A percentile compares a stretch with the other conserved stretches of the same genome.
These are phyloP conservation scores for Gymnoscopelus microlampas DNA, from an alignment of 2,797 vertebrate genomes.

Conservation along the genomic window DNA sequence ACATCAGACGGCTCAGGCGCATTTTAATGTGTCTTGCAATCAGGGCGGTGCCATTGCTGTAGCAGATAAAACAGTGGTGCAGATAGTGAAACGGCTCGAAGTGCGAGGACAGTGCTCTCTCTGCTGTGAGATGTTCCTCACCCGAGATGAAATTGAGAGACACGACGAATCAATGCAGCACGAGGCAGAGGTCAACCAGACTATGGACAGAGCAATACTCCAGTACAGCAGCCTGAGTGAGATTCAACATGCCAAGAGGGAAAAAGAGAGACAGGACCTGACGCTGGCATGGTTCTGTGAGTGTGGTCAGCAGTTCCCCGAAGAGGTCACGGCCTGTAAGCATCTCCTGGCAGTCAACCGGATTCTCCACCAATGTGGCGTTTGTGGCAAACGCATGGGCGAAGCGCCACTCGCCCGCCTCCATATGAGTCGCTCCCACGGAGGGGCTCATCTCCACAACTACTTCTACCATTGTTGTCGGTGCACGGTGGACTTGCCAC, in stretches of 20 bases:
- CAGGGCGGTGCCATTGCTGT: slow-evolving; percentile 88
- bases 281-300: slow-evolving; percentile 88
- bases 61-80: slow-evolving; percentile 85
- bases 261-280: neutral
- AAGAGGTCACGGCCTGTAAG: slow-evolving; percentile 85
- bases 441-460: slow-evolving; percentile 93
- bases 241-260: slow-evolving; percentile 65
- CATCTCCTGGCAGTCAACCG: slow-evolving; percentile 91
- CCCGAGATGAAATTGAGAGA: slow-evolving; percentile 71
- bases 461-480: slow-evolving; percentile 88
- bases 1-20: slow-evolving; percentile 90
- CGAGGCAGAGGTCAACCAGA: slow-evolving; percentile 77
- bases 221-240: slow-evolving; percentile 86
- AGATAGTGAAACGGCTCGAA: slow-evolving; percentile 87
- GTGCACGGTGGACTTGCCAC: slow-evolving; percentile 85
- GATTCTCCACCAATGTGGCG: slow-evolving; percentile 91
- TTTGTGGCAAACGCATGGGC: slow-evolving; percentile 90
- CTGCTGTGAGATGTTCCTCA: slow-evolving; percentile 84
- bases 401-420: slow-evolving; percentile 89
- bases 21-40: slow-evolving; percentile 87
- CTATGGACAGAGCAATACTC: slow-evolving; percentile 87
- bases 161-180: slow-evolving; percentile 84
- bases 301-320: slow-evolving; percentile 84
- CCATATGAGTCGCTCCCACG: slow-evolving; percentile 97
- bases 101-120: slow-evolving; percentile 83